Percentiles rank a stretch among this genome's conserved stretches.
Conservation (phyloP, 2,797 vertebrate genomes). For the Neomorphus geoffroyi region DNA sequence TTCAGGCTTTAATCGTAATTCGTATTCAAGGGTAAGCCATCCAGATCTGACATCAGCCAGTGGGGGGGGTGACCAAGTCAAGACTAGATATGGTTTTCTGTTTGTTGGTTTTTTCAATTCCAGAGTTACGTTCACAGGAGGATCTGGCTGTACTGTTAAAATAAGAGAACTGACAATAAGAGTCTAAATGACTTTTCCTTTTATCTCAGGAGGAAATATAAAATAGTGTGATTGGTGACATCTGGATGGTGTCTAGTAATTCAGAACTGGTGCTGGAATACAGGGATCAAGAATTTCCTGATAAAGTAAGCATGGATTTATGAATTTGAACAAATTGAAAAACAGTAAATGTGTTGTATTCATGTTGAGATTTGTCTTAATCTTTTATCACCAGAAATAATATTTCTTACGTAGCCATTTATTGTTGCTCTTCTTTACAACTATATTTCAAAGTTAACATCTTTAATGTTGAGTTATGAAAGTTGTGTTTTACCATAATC, state of each 20-base stretch:
- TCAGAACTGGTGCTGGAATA: not conserved
- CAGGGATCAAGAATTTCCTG: not conserved
- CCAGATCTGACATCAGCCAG: conserved; percentile 88
- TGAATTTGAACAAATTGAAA: not conserved
- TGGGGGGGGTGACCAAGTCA: conserved; percentile 87
- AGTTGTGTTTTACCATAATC: not conserved
- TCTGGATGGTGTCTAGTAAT: not conserved
- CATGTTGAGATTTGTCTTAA: not conserved
- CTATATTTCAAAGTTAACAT: not conserved
- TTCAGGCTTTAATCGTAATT: conserved; percentile 85
- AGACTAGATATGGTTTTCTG: conserved; percentile 79
- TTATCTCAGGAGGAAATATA: not conserved
- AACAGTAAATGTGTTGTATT: not conserved
- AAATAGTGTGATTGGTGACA: not conserved
- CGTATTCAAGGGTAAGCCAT: conserved; percentile 93
- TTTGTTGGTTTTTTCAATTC: conserved; percentile 75
- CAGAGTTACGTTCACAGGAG: conserved; percentile 86
- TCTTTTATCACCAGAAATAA: not conserved
- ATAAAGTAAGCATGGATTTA: not conserved
- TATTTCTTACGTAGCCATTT: not conserved
- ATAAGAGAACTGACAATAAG: conserved; percentile 2
- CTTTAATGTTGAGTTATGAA: not conserved
- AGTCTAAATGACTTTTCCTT: not conserved
- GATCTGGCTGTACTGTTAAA: conserved; percentile 88
- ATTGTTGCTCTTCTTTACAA: not conserved